A percentile compares a stretch with the other conserved stretches of the same genome.
Evolutionary conservation across 2,113 vertebrate species (phyloP).

Genomic region (Alligator sinensis): DNA sequence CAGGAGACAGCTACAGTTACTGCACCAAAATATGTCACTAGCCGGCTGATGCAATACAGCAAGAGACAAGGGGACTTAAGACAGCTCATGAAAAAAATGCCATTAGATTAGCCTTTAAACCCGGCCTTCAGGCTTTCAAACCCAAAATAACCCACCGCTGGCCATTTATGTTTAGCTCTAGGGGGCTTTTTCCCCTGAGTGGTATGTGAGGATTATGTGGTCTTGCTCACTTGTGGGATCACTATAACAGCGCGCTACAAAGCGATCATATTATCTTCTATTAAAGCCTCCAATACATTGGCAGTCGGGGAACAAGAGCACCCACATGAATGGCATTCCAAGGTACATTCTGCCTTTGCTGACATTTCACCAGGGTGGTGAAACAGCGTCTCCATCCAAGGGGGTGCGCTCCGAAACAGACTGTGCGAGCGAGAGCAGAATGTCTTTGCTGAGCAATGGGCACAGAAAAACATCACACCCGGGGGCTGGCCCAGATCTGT

Average conservation of each 20-base stretch:
- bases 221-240: not conserved
- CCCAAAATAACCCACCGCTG: conserved; percentile 65
- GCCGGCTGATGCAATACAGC: conserved; percentile 42
- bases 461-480: not conserved
- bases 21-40: conserved; percentile 59
- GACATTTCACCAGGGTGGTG: fast-evolving
- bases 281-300: conserved; percentile 45
- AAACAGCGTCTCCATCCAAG: not conserved
- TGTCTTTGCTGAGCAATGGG: fast-evolving
- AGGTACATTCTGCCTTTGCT: fast-evolving
- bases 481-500: not conserved
- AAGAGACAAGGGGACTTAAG: conserved; percentile 75
- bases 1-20: conserved; percentile 3
- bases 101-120: conserved; percentile 52
- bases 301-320: conserved; percentile 42
- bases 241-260: not conserved
- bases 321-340: conserved; percentile 71
- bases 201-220: conserved; percentile 71
- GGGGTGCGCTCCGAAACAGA: fast-evolving
- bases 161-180: conserved; percentile 67
- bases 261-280: conserved; percentile 55
- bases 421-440: fast-evolving
- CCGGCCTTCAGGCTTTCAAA: conserved; percentile 49
- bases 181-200: conserved; percentile 39
- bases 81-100: conserved; percentile 61